Evolutionary conservation across 2,797 vertebrate genomes (phyloP).

Genomic region (Epinephelus coioides): DNA sequence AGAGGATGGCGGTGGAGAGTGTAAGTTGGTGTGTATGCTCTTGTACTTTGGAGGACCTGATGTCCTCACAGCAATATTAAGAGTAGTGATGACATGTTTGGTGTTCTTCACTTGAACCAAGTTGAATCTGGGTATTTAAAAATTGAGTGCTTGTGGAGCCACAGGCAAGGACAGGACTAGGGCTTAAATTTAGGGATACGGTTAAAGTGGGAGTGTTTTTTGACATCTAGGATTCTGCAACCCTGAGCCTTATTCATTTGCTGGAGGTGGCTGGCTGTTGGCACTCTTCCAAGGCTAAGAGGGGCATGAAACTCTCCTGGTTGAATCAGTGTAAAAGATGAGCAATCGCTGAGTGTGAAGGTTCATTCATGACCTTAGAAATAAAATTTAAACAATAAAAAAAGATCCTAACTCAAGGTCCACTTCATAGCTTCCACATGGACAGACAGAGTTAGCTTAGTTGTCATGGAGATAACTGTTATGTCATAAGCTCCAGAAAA

Average conservation of each 20-base stretch:
- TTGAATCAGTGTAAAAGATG: conserved; percentile 19
- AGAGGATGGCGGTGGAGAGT: conserved; percentile 31
- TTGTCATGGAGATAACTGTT: neutral
- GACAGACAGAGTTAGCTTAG: neutral
- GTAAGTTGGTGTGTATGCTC: conserved; percentile 24
- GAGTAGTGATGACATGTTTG: conserved; percentile 26
- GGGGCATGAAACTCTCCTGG: neutral
- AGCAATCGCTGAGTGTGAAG: conserved; percentile 1
- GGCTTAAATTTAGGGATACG: neutral
- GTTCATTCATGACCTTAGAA: conserved; percentile 26
- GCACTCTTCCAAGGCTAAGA: neutral
- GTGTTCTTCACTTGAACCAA: conserved; percentile 41
- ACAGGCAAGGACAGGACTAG: conserved; percentile 1
- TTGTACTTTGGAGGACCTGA: conserved; percentile 46
- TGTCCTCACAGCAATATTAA: conserved; percentile 39
- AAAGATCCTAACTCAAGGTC: conserved; percentile 2
- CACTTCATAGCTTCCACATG: neutral
- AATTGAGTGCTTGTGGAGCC: neutral
- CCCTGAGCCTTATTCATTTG: neutral
- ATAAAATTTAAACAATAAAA: conserved; percentile 7
- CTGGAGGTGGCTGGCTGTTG: neutral
- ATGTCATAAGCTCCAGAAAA: neutral
- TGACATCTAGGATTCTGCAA: neutral
- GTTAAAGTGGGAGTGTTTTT: neutral
- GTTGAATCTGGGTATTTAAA: conserved; percentile 28